phyloP scores from a whole-genome alignment of 30 jellyfish, hydroid and myxozoan genomes.

The Aurelia sp. region DNA sequence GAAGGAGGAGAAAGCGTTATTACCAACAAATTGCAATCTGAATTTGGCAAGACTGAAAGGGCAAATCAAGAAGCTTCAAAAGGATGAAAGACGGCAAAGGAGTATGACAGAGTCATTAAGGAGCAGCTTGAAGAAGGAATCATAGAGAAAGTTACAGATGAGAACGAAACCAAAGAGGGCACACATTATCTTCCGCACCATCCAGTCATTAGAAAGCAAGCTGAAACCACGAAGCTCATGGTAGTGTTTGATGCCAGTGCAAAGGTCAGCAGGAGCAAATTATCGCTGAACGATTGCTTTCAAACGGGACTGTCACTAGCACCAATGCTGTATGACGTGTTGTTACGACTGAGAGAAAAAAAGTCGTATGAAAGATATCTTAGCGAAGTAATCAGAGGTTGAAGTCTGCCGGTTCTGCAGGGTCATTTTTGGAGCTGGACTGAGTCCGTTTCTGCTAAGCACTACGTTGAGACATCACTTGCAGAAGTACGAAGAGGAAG shows the following conservation, averaged over 20 bases:
- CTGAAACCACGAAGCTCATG: slow-evolving; percentile 20
- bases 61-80: slow-evolving; percentile 19
- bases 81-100: neutral
- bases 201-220: slow-evolving; percentile 10
- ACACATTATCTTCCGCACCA: slow-evolving; percentile 28
- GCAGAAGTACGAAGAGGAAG: neutral
- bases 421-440: too few relatives aligned
- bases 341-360: neutral
- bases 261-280: slow-evolving; percentile 1
- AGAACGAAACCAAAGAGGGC: neutral
- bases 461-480: too few relatives aligned
- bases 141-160: slow-evolving; percentile 12
- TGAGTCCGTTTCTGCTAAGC: too few relatives aligned
- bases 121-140: slow-evolving; percentile 19
- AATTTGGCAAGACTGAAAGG: slow-evolving; percentile 3
- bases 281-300: slow-evolving; percentile 26
- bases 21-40: slow-evolving; percentile 7
- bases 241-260: slow-evolving; percentile 22
- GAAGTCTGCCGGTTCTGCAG: too few relatives aligned
- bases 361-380: too few relatives aligned
- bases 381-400: too few relatives aligned
- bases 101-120: slow-evolving; percentile 1
- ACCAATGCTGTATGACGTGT: slow-evolving; percentile 25
- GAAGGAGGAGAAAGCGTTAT: slow-evolving; percentile 26
- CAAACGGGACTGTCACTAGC: slow-evolving; percentile 22